These are phyloP conservation scores for Phylloscopus trochilus DNA, from an alignment of 2,113 vertebrate species.

Conservation along the genomic window DNA sequence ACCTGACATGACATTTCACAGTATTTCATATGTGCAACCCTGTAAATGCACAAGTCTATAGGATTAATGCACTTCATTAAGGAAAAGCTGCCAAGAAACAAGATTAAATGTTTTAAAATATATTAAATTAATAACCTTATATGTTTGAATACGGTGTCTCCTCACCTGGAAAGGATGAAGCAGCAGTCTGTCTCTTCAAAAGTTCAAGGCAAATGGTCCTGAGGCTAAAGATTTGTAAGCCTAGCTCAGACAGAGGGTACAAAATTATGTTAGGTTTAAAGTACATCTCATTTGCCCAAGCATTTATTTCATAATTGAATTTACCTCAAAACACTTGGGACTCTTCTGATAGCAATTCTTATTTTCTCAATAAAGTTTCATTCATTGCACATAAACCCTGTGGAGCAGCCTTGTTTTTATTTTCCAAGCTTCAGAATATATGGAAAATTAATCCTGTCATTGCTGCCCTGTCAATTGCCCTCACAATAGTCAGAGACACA, in stretches of 20 bases:
- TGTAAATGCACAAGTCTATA: background rate
- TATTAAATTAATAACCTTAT: background rate
- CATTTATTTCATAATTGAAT: background rate
- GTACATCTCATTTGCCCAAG: background rate
- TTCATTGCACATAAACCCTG: background rate
- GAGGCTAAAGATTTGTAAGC: background rate
- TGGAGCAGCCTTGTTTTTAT: background rate
- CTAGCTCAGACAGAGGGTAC: background rate
- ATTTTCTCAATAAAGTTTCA: background rate
- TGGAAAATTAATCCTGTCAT: background rate
- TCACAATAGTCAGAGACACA: background rate
- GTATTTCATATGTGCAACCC: background rate
- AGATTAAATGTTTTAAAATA: background rate
- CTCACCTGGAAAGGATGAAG: background rate
- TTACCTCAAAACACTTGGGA: background rate
- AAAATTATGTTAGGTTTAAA: background rate
- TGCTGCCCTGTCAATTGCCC: background rate
- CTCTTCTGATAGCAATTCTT: background rate
- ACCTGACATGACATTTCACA: background rate
- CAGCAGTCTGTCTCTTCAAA: background rate
- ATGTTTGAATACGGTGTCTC: background rate
- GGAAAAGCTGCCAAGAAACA: background rate
- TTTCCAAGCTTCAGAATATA: background rate
- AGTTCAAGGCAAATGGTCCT: background rate
- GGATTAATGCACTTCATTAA: background rate